Base-by-base conservation (phyloP, 2,113 vertebrate genomes). In the Chitala chitala region DNA sequence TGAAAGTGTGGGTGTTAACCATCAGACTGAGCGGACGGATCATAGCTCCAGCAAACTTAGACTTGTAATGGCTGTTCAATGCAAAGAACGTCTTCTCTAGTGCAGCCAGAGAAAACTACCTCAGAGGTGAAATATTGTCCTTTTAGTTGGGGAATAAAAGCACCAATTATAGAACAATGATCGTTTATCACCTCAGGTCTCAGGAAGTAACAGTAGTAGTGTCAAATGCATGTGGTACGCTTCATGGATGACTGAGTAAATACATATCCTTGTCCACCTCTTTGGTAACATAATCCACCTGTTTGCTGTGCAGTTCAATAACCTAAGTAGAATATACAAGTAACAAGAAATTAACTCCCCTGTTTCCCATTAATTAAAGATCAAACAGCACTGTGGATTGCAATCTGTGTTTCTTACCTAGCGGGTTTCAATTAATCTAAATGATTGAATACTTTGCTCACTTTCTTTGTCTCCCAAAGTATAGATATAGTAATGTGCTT, bases 381-480 rank as follows among this genome's bases (percentile, higher is more conserved):
- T 80, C 79, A 88, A 90, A 87, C 81, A 82, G 89, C 83, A 73
- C 6, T n/a, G n/a, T n/a, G 79, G 81, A 85, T 87, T 88, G 84
- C 80, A 87, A 88, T 87, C 87, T 86, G 75, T 40, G n/a, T 81
- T 82, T 82, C 82, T 86, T 33, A 79, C 83, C 79, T 85, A 81
- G 55, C 22, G 59, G 58, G 73, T 78, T n/a, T n/a, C n/a, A n/a
- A n/a, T n/a, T n/a, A n/a, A n/a, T n/a, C n/a, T n/a, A n/a, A n/a
- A n/a, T n/a, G n/a, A n/a, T n/a, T n/a, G n/a, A n/a, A n/a, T n/a
- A n/a, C n/a, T n/a, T n/a, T n/a, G n/a, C n/a, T n/a, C n/a, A n/a
- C n/a, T n/a, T n/a, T n/a, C n/a, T n/a, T n/a, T n/a, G n/a, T n/a
- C n/a, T n/a, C n/a, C n/a, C n/a, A n/a, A n/a, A n/a, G n/a, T n/a